A percentile compares a stretch with the other conserved stretches of the same genome.
Conservation (phyloP, 2,888 invertebrate genomes). For the Buathra laborator region DNA sequence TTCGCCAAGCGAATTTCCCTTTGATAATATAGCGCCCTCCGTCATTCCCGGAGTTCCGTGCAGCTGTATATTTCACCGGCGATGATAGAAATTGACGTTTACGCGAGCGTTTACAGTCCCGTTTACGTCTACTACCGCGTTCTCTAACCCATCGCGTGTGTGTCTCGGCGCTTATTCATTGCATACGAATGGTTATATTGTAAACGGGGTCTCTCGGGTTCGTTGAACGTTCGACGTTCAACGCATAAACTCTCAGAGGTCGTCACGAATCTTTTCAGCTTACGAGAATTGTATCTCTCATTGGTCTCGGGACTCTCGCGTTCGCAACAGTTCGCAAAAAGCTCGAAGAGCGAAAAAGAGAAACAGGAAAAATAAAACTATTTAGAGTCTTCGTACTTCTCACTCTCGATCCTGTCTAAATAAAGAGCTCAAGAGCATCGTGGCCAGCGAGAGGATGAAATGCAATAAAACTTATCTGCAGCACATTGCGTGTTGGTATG, state of each 20-base stretch:
- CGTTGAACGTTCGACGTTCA: constrained; percentile 20
- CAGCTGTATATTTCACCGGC: not conserved
- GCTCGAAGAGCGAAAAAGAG: not conserved
- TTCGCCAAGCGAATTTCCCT: constrained; percentile 21
- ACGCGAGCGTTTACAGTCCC: constrained; percentile 47
- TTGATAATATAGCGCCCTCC: constrained; percentile 39
- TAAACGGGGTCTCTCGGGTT: constrained; percentile 5
- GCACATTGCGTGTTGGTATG: constrained; percentile 12
- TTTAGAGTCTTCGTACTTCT: not conserved
- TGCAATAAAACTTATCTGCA: constrained; percentile 76
- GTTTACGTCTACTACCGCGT: constrained; percentile 28
- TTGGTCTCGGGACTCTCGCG: too few relatives aligned
- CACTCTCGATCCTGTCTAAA: constrained; percentile 73
- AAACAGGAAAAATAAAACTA: not conserved
- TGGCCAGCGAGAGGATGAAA: constrained; percentile 67
- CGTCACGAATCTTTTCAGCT: not conserved
- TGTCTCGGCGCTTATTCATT: not conserved
- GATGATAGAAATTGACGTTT: constrained; percentile 51
- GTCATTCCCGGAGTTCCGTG: not conserved
- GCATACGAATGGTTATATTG: constrained; percentile 1
- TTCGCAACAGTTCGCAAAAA: too few relatives aligned
- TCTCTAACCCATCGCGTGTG: not conserved
- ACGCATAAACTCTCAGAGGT: not conserved
- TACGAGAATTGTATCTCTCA: not conserved
- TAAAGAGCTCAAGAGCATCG: constrained; percentile 77